Base-by-base conservation (phyloP, 2,113 vertebrate genomes). In the Sitta europaea region DNA sequence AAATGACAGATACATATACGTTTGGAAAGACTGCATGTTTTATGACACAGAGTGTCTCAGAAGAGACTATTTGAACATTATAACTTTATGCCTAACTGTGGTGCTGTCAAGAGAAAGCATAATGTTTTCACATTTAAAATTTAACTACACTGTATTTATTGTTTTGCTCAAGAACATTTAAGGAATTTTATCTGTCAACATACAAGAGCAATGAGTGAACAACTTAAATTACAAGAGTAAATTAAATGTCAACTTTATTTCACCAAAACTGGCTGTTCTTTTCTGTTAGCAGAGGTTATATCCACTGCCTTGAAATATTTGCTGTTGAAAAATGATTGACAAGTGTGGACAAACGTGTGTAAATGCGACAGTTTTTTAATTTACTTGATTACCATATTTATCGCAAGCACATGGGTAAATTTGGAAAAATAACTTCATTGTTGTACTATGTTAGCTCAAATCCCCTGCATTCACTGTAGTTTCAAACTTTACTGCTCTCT, bases 211-310 rank as follows among this genome's bases (percentile, higher is more conserved):
- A 86, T 76, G 78, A 87, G 90, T 1, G 63, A 91, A 58, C 38
- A 92, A 92, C 83, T 22, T 90, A 66, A 75, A 88, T 78, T 88
- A 63, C 62, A 77, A 71, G 27, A 85, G 31, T 72, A 36, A 63
- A 65, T 72, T 57, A 87, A 92, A 66, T 76, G 76, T 94, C 94
- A 96, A 94, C 57, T 94, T 96, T 75, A 81, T 94, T 92, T 96
- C 80, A 51, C 76, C 50, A 66, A 70, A 92, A 70, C 36, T 84
- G 79, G 19, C 74, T 40, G 31, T 61, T 95, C 48, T 66, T 71
- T 72, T 82, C 54, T 80, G 61, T 36, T 86, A 86, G 51, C 50
- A 35, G 24, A 27, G 31, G 24, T 86, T 65, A 67, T 72, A 81
- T 54, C 33, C 18, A 50, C 54, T 73, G n/a, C 82, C 90, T 90